Percentiles rank a stretch among this genome's conserved stretches.
phyloP scores from a whole-genome alignment of 2,888 invertebrate species.

The Epicampocera succincta region DNA sequence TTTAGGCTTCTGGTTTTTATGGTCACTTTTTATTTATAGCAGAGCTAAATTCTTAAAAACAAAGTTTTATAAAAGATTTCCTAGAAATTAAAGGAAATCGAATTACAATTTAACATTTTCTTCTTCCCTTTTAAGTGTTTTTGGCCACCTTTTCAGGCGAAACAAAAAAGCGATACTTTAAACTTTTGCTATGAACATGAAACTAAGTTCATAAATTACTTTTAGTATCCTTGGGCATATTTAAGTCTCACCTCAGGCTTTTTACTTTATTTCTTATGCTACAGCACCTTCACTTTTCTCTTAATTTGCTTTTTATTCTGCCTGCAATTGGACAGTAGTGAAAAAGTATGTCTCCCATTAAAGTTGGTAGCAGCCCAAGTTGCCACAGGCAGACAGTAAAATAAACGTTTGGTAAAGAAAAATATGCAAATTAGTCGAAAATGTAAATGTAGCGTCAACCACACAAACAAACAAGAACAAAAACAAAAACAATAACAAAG shows the following conservation, averaged over 20 bases:
- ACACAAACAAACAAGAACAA: slow-evolving; percentile 59
- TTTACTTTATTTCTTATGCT: slow-evolving; percentile 41
- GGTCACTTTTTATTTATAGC: slow-evolving; percentile 46
- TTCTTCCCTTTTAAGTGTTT: slow-evolving; percentile 11
- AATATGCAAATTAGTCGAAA: slow-evolving; percentile 80
- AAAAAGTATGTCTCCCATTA: slow-evolving; percentile 42
- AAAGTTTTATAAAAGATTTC: slow-evolving; percentile 35
- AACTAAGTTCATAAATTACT: slow-evolving; percentile 68
- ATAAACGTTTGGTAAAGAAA: slow-evolving; percentile 61
- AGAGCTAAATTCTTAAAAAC: slow-evolving; percentile 30
- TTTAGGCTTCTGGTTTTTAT: slow-evolving; percentile 77
- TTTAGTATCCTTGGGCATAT: slow-evolving; percentile 64
- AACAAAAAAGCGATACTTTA: neutral
- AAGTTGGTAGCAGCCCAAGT: slow-evolving; percentile 55
- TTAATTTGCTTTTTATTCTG: slow-evolving; percentile 65
- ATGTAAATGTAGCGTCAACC: slow-evolving; percentile 75
- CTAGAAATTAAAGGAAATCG: slow-evolving; percentile 49
- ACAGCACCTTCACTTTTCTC: slow-evolving; percentile 65
- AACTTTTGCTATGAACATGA: slow-evolving; percentile 44
- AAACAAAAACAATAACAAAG: neutral
- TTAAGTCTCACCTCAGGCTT: slow-evolving; percentile 63
- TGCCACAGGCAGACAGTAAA: slow-evolving; percentile 56
- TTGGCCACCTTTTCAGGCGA: neutral
- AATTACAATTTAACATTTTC: slow-evolving; percentile 46
- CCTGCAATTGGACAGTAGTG: slow-evolving; percentile 15